Conservation (phyloP, 1,140 invertebrate species). For the Pogonomyrmex californicus region DNA sequence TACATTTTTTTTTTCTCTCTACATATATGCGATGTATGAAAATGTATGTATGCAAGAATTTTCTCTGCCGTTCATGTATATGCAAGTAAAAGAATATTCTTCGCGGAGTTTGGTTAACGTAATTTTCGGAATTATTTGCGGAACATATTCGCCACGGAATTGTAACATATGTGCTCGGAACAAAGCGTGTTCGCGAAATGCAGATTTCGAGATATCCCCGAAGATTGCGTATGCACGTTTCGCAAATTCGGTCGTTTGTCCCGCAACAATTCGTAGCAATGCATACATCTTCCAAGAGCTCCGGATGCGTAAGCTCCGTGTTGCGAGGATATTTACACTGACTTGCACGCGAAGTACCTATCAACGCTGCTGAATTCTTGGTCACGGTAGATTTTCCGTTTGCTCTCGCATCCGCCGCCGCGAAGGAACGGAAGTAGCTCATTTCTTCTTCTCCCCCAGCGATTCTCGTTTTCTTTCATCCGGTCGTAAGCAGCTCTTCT, state of each 20-base stretch:
- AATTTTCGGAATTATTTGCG: neutral
- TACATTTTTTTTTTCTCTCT: neutral
- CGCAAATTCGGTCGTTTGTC: conserved; percentile 35
- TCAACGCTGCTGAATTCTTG: neutral
- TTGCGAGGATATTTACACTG: conserved; percentile 7
- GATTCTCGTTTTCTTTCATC: conserved; percentile 7
- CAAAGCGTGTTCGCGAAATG: neutral
- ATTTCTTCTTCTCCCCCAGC: neutral
- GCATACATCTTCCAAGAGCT: neutral
- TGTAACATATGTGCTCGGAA: neutral
- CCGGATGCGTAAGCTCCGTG: conserved; percentile 6
- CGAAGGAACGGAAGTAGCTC: conserved; percentile 31
- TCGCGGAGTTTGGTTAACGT: neutral
- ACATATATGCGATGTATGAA: neutral
- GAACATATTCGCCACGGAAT: neutral
- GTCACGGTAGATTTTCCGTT: conserved; percentile 28
- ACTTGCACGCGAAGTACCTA: conserved; percentile 29
- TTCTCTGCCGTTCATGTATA: neutral
- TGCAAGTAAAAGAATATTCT: neutral
- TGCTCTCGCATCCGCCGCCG: conserved; percentile 1
- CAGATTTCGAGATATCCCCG: neutral
- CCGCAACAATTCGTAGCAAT: neutral
- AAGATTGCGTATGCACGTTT: conserved; percentile 24
- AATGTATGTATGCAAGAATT: neutral
- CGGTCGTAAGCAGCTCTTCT: conserved; percentile 1